A percentile compares a stretch with the other conserved stretches of the same genome.
These are phyloP conservation scores for Ophraella communa DNA, from an alignment of 2,888 invertebrate species.

Conservation along the genomic window DNA sequence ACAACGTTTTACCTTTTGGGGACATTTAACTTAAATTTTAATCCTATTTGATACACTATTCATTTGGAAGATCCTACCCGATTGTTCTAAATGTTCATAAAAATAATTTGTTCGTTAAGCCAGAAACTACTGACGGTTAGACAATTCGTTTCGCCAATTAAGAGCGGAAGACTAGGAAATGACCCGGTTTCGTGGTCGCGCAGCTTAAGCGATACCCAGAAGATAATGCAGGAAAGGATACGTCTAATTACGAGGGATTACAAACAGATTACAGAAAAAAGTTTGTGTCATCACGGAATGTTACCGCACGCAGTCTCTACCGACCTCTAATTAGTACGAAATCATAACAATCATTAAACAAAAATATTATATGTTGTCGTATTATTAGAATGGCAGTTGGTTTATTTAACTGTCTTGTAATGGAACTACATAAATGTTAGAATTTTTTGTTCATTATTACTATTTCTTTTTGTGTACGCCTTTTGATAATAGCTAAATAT, in stretches of 20 bases:
- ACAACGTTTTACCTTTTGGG: too few relatives aligned
- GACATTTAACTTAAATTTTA: too few relatives aligned
- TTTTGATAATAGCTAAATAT: too few relatives aligned
- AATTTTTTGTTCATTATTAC: too few relatives aligned
- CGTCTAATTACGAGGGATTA: constrained; percentile 12
- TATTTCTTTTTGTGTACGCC: too few relatives aligned
- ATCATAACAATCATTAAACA: constrained; percentile 29
- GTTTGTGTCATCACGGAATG: constrained; percentile 12
- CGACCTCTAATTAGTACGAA: constrained; percentile 23
- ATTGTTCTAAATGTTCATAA: not conserved
- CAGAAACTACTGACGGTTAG: not conserved
- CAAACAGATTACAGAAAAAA: constrained; percentile 21
- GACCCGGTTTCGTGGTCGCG: not conserved
- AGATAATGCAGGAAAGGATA: constrained; percentile 15
- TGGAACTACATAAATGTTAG: not conserved
- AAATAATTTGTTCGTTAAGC: not conserved
- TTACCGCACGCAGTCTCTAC: constrained; percentile 10
- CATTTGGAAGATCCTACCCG: not conserved
- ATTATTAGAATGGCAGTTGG: constrained; percentile 19
- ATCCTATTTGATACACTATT: not conserved
- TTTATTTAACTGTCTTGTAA: constrained; percentile 11
- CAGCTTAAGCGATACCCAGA: constrained; percentile 18
- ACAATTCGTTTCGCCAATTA: not conserved
- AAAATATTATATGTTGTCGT: constrained; percentile 7
- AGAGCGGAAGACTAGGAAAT: not conserved